phyloP scores from a whole-genome alignment of 2,888 invertebrate species.

The Unio delphinus region DNA sequence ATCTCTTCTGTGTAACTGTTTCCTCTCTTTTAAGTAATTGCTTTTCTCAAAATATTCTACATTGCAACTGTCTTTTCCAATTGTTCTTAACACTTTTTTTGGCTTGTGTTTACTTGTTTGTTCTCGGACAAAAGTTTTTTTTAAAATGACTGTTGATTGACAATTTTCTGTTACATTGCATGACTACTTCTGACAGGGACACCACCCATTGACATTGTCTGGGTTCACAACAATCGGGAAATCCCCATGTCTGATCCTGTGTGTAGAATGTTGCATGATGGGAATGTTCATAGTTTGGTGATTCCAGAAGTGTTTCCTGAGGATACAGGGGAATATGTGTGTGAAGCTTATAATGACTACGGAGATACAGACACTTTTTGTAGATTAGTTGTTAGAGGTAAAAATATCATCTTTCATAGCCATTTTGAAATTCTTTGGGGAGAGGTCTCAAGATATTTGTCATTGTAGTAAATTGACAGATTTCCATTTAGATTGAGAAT shows the following conservation, averaged over 20 bases:
- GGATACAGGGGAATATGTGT: conserved; percentile 62
- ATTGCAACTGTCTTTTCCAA: too few species aligned
- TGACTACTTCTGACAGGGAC: conserved; percentile 68
- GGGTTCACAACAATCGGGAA: conserved; percentile 79
- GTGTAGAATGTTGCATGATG: conserved; percentile 75
- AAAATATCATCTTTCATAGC: neutral
- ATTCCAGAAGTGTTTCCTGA: conserved; percentile 72
- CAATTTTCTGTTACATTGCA: conserved; percentile 6
- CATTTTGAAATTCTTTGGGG: too few species aligned
- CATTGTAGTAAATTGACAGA: too few species aligned
- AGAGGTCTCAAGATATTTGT: too few species aligned
- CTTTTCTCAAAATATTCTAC: too few species aligned
- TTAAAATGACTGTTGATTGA: neutral
- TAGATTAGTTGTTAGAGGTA: conserved; percentile 54
- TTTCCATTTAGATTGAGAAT: too few species aligned
- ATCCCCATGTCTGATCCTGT: conserved; percentile 77
- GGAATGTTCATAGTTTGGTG: conserved; percentile 75
- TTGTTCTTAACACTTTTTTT: too few species aligned
- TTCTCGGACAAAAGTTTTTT: too few species aligned
- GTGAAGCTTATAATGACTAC: conserved; percentile 64
- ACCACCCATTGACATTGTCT: conserved; percentile 77
- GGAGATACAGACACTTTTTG: conserved; percentile 66
- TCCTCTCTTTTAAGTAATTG: too few species aligned
- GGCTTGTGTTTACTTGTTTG: too few species aligned
- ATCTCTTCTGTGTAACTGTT: neutral